Evolutionary conservation across 2,797 vertebrate genomes (phyloP).

Genomic region (Odontamblyopus rebecca): DNA sequence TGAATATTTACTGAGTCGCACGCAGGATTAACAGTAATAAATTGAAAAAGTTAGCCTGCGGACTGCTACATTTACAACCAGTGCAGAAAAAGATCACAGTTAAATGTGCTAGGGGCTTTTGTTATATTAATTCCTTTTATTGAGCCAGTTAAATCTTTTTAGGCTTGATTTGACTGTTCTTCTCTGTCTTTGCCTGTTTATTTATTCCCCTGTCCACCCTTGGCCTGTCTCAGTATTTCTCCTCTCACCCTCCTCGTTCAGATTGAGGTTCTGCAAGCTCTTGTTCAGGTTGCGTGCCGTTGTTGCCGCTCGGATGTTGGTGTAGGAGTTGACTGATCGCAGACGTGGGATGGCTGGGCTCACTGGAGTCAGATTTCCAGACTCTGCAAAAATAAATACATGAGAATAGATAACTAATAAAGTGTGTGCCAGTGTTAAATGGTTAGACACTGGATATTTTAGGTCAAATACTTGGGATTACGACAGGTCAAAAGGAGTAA

Average conservation of each 20-base stretch:
- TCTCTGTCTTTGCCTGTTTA: slow-evolving; percentile 4
- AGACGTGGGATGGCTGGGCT: slow-evolving; percentile 89
- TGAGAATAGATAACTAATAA: too few species aligned
- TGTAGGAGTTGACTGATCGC: slow-evolving; percentile 94
- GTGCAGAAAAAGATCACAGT: slow-evolving; percentile 1
- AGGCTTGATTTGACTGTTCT: slow-evolving; percentile 13
- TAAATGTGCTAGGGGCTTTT: slow-evolving; percentile 4
- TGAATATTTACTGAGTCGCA: slow-evolving; percentile 10
- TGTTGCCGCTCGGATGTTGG: slow-evolving; percentile 92
- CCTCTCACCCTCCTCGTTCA: slow-evolving; percentile 87
- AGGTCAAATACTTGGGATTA: too few species aligned
- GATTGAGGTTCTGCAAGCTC: slow-evolving; percentile 96
- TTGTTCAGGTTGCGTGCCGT: slow-evolving; percentile 93
- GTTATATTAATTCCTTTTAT: slow-evolving; percentile 10
- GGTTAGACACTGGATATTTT: too few species aligned
- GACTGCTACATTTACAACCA: slow-evolving; percentile 1
- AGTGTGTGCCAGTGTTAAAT: too few species aligned
- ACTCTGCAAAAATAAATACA: slow-evolving; percentile 72
- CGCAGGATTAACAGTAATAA: slow-evolving; percentile 12
- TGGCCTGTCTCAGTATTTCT: neutral
- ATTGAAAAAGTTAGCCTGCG: slow-evolving; percentile 13
- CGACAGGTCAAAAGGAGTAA: too few species aligned
- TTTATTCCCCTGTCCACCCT: slow-evolving; percentile 11
- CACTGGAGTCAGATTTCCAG: slow-evolving; percentile 88
- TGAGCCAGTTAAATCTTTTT: slow-evolving; percentile 18